Conservation (phyloP, 1,140 invertebrate genomes). For the Drosophila miranda region DNA sequence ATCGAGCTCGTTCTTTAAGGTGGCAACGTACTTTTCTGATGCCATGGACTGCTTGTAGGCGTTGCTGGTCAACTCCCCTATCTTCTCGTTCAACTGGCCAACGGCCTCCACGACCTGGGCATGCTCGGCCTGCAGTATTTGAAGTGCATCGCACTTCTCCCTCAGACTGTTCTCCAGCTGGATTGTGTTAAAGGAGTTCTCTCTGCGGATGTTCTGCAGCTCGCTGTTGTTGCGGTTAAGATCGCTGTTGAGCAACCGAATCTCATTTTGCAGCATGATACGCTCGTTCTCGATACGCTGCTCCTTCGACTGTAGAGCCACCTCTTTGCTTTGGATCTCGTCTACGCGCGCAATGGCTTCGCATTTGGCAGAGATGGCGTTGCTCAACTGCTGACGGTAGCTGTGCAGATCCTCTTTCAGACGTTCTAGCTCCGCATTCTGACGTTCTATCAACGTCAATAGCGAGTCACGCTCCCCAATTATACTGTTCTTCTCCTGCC, state of each 20-base stretch:
- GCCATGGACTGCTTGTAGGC: constrained; percentile 89
- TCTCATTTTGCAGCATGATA: constrained; percentile 88
- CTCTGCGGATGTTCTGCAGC: constrained; percentile 88
- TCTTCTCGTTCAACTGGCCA: constrained; percentile 86
- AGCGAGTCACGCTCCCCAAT: constrained; percentile 89
- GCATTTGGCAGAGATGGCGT: constrained; percentile 90
- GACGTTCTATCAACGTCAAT: constrained; percentile 86
- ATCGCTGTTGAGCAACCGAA: constrained; percentile 89
- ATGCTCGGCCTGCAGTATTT: constrained; percentile 86
- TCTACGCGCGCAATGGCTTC: constrained; percentile 90
- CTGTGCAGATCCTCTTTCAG: constrained; percentile 86
- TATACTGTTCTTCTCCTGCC: constrained; percentile 85
- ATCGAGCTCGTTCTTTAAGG: constrained; percentile 91
- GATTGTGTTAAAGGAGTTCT: constrained; percentile 88
- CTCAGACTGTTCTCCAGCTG: constrained; percentile 90
- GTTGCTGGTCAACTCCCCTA: constrained; percentile 89
- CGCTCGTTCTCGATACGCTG: constrained; percentile 92
- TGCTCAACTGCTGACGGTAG: constrained; percentile 86
- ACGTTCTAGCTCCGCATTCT: constrained; percentile 87
- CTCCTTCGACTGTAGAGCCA: constrained; percentile 90
- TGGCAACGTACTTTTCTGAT: constrained; percentile 90
- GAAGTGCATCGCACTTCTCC: constrained; percentile 91
- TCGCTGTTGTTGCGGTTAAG: constrained; percentile 89
- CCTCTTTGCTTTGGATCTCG: constrained; percentile 90
- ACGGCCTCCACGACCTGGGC: constrained; percentile 86